Conservation (phyloP, 1,140 invertebrate species). For the Catajapyx aquilonaris region DNA sequence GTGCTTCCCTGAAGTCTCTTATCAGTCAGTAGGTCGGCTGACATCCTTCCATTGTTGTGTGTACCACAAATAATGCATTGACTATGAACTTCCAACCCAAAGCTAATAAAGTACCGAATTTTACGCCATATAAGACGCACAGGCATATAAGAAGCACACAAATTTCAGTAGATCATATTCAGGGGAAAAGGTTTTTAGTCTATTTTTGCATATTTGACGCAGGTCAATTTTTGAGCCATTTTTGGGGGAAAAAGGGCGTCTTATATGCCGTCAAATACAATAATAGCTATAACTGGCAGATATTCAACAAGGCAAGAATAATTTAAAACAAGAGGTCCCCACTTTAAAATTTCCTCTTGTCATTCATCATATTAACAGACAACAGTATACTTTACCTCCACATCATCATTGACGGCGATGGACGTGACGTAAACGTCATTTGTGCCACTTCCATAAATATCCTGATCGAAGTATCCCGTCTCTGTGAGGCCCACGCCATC, state of each 20-base stretch:
- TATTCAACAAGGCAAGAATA: conserved; percentile 1
- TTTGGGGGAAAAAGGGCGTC: not conserved
- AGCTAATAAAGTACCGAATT: no score
- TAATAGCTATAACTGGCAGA: not conserved
- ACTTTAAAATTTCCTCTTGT: not conserved
- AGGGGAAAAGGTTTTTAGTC: no score
- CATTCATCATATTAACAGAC: no score
- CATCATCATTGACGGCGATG: conserved; percentile 81
- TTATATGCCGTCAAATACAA: not conserved
- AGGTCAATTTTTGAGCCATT: not conserved
- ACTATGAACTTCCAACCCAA: no score
- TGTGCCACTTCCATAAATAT: conserved; percentile 72
- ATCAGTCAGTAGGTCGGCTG: no score
- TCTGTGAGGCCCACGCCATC: conserved; percentile 68
- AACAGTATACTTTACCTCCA: conserved; percentile 37
- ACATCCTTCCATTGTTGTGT: no score
- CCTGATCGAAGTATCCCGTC: conserved; percentile 73
- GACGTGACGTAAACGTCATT: conserved; percentile 85
- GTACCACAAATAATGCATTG: no score
- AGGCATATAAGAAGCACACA: no score
- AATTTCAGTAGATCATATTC: no score
- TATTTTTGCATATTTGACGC: no score
- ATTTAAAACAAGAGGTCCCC: not conserved
- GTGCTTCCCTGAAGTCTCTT: no score
- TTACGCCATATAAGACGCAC: no score